Conservation (phyloP, 2,888 invertebrate species). For the Formica aserva region DNA sequence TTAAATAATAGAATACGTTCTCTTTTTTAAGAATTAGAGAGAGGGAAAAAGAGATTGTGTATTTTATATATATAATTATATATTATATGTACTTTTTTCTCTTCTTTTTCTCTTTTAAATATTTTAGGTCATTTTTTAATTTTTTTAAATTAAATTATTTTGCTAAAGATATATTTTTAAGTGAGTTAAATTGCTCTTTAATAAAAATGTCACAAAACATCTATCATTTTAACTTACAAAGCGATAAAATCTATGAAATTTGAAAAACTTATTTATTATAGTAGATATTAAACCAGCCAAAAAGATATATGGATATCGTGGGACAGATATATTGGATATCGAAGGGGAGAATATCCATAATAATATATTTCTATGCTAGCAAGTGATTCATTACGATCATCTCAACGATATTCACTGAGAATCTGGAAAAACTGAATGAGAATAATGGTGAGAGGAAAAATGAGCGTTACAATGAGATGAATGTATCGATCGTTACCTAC, state of each 20-base stretch:
- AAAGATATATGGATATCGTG: neutral
- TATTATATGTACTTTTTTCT: neutral
- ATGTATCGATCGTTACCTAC: slow-evolving; percentile 40
- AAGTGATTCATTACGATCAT: slow-evolving; percentile 24
- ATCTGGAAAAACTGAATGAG: slow-evolving; percentile 4
- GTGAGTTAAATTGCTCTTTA: neutral
- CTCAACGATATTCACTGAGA: slow-evolving; percentile 6
- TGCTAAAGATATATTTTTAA: neutral
- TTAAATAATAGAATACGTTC: neutral
- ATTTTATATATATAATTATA: neutral
- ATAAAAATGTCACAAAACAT: neutral
- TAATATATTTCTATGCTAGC: neutral
- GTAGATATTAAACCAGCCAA: neutral
- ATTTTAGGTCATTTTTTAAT: neutral
- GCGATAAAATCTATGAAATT: neutral
- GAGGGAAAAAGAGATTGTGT: neutral
- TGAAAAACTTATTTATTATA: slow-evolving; percentile 6
- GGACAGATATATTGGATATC: slow-evolving; percentile 3
- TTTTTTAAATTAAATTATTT: neutral
- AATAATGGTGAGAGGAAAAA: slow-evolving; percentile 36
- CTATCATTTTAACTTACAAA: neutral
- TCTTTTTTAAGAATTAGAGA: neutral
- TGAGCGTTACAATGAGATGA: neutral
- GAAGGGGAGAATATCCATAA: slow-evolving; percentile 7
- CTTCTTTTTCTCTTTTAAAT: neutral